Evolutionary conservation across 2,113 vertebrate species (phyloP).

Genomic region (Nycticryphes semicollaris): DNA sequence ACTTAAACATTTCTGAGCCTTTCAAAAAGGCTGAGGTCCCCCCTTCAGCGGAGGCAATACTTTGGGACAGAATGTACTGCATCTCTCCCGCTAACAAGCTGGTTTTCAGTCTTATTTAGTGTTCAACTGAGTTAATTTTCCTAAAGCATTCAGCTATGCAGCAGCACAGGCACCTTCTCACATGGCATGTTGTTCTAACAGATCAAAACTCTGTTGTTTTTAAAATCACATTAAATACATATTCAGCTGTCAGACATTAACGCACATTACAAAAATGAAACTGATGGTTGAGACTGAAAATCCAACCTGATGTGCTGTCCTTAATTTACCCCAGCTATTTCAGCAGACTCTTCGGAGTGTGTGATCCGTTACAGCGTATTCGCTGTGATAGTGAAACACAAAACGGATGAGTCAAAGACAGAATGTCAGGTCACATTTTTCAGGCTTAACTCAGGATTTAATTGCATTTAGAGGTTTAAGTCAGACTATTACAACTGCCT

Average conservation of each 20-base stretch:
- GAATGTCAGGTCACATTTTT: slow-evolving; percentile 19
- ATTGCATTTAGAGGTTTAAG: slow-evolving; percentile 55
- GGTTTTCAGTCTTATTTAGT: neutral
- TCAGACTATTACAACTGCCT: neutral
- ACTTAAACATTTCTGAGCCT: neutral
- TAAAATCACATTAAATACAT: slow-evolving; percentile 20
- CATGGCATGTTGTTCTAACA: neutral
- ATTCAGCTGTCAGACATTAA: slow-evolving; percentile 6
- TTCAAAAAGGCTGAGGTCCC: neutral
- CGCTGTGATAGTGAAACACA: neutral
- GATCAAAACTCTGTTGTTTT: neutral
- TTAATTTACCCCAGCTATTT: neutral
- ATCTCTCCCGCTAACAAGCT: neutral
- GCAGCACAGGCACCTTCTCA: neutral
- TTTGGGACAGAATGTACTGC: neutral
- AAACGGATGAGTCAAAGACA: neutral
- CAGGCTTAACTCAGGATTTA: slow-evolving; percentile 56
- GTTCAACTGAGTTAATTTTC: neutral
- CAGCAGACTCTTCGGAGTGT: neutral
- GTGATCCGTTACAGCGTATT: neutral
- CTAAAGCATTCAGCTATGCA: neutral
- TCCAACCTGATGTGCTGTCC: neutral
- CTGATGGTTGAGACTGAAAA: neutral
- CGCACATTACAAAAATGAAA: neutral
- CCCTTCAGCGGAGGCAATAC: neutral